phyloP scores from a whole-genome alignment of 2,888 invertebrate species.

The Syritta pipiens region DNA sequence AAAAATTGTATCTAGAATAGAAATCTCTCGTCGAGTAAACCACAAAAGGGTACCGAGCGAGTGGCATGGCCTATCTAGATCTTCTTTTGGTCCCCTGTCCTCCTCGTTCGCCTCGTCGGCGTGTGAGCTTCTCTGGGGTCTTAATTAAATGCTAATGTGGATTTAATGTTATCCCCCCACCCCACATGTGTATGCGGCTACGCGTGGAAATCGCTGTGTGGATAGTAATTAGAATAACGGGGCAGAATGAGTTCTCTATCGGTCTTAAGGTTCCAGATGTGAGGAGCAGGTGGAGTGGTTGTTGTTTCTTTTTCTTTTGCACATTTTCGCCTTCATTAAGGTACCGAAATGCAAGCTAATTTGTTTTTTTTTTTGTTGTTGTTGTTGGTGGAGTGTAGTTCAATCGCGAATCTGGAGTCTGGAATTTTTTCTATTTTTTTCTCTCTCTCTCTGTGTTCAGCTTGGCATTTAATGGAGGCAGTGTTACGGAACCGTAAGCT shows the following conservation, averaged over 20 bases:
- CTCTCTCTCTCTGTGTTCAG: constrained; percentile 2
- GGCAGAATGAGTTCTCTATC: constrained; percentile 33
- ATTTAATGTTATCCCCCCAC: constrained; percentile 51
- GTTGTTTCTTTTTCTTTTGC: not conserved
- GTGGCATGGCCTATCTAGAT: constrained; percentile 44
- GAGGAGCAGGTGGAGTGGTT: constrained; percentile 24
- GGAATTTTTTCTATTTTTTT: not conserved
- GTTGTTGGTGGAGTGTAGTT: constrained; percentile 11
- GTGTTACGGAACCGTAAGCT: constrained; percentile 68
- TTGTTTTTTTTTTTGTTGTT: constrained; percentile 23
- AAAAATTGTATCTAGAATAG: constrained; percentile 32
- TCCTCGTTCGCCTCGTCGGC: too few relatives aligned
- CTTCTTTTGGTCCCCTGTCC: not conserved
- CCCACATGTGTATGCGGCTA: not conserved
- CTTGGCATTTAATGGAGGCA: constrained; percentile 58
- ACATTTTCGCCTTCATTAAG: constrained; percentile 59
- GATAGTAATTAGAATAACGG: constrained; percentile 63
- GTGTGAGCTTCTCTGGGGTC: constrained; percentile 44
- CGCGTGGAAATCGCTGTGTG: constrained; percentile 28
- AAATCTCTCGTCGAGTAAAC: constrained; percentile 12
- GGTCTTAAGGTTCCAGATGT: constrained; percentile 12
- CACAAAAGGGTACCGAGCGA: constrained; percentile 8
- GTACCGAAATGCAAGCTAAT: constrained; percentile 65
- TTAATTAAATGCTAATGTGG: constrained; percentile 67
- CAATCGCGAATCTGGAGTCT: constrained; percentile 33